phyloP scores from a whole-genome alignment of 2,888 invertebrate species.

The Meteorus cinctellus region DNA sequence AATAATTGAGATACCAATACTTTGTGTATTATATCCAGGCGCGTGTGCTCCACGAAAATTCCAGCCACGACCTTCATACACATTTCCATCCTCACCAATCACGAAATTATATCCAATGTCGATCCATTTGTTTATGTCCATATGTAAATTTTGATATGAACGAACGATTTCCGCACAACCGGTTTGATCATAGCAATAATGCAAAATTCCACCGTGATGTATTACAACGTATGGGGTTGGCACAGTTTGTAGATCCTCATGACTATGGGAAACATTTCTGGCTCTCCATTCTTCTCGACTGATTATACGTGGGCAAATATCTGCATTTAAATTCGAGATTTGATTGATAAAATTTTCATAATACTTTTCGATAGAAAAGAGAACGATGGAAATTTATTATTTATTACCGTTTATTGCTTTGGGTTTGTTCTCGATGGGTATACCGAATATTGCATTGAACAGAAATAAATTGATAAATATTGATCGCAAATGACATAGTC shows the following conservation, averaged over 20 bases:
- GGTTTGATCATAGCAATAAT: slow-evolving; percentile 62
- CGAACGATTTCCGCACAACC: slow-evolving; percentile 65
- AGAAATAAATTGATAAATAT: slow-evolving; percentile 3
- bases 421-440: background rate
- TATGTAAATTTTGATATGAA: slow-evolving; percentile 69
- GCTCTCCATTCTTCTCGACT: slow-evolving; percentile 68
- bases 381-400: background rate
- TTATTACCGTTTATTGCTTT: background rate
- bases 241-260: slow-evolving; percentile 47
- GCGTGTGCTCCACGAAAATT: slow-evolving; percentile 71
- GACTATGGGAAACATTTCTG: slow-evolving; percentile 55
- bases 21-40: slow-evolving; percentile 70
- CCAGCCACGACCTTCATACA: slow-evolving; percentile 74
- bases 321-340: slow-evolving; percentile 43
- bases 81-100: slow-evolving; percentile 75
- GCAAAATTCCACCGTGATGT: slow-evolving; percentile 68
- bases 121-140: slow-evolving; percentile 68
- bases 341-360: background rate
- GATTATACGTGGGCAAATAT: slow-evolving; percentile 61
- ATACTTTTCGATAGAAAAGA: background rate
- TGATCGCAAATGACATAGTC: background rate
- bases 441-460: background rate
- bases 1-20: slow-evolving; percentile 71
- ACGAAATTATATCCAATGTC: slow-evolving; percentile 74
- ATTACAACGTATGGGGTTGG: slow-evolving; percentile 70